Evolutionary conservation across 2,797 vertebrate genomes (phyloP).

Genomic region (Orientallactaga sibirica): DNA sequence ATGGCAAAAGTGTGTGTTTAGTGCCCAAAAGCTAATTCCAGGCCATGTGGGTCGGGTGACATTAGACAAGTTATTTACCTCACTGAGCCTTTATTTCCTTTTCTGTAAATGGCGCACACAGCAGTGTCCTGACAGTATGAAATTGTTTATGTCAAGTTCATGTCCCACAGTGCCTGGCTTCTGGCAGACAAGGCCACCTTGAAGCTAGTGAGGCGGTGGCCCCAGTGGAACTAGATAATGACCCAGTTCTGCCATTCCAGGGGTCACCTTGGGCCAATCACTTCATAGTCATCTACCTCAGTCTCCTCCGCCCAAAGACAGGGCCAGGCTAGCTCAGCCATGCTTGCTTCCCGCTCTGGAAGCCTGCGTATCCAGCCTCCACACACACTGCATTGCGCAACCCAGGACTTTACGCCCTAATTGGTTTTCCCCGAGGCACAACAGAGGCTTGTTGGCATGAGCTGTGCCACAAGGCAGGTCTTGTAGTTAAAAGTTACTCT

Average conservation of each 20-base stretch:
- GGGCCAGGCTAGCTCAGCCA: fast-evolving
- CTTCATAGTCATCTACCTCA: fast-evolving
- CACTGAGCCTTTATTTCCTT: not conserved
- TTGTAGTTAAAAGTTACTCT: not conserved
- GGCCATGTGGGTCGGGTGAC: not conserved
- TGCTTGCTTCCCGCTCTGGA: not conserved
- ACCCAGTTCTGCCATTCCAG: too few relatives aligned
- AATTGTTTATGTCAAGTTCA: fast-evolving
- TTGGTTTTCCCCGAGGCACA: not conserved
- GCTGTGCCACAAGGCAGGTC: not conserved
- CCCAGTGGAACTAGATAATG: not conserved
- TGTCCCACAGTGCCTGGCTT: not conserved
- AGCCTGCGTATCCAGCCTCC: not conserved
- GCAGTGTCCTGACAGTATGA: fast-evolving
- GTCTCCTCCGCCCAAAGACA: not conserved
- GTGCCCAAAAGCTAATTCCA: not conserved
- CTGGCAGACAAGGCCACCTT: not conserved
- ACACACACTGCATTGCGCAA: not conserved
- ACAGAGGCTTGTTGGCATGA: not conserved
- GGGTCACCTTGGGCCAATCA: not conserved
- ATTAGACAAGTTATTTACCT: too few relatives aligned
- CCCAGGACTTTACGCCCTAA: not conserved
- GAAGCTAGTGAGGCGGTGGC: not conserved
- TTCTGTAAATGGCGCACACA: not conserved
- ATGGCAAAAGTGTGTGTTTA: not conserved